Percentiles rank a stretch among this genome's conserved stretches.
These are phyloP conservation scores for Chymomyza amoena DNA, from an alignment of 2,888 invertebrate genomes.

Conservation along the genomic window DNA sequence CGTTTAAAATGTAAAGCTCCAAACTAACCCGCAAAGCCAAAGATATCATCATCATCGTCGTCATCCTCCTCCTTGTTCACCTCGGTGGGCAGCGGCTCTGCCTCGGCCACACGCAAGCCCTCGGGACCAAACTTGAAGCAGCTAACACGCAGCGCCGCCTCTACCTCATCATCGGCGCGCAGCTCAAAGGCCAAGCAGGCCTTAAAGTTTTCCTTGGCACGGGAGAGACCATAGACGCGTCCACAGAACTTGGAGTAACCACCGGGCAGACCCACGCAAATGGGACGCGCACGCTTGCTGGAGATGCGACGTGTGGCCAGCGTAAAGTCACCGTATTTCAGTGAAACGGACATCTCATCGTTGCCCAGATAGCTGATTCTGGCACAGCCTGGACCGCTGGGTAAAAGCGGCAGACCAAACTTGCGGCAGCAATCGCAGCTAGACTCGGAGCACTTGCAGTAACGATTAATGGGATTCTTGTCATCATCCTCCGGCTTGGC, in stretches of 20 bases:
- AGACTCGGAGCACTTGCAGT: slow-evolving; percentile 86
- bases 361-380: slow-evolving; percentile 87
- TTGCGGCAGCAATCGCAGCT: slow-evolving; percentile 91
- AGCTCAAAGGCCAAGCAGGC: slow-evolving; percentile 91
- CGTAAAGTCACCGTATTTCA: slow-evolving; percentile 90
- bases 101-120: slow-evolving; percentile 87
- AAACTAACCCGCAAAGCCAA: slow-evolving; percentile 77
- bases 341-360: slow-evolving; percentile 86
- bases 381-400: slow-evolving; percentile 90
- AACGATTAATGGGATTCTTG: slow-evolving; percentile 82
- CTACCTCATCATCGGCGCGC: slow-evolving; percentile 85
- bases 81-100: slow-evolving; percentile 87
- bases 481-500: slow-evolving; percentile 70
- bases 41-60: slow-evolving; percentile 76
- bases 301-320: slow-evolving; percentile 88
- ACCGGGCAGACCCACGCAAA: slow-evolving; percentile 90
- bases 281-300: slow-evolving; percentile 87
- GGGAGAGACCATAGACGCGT: slow-evolving; percentile 88
- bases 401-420: slow-evolving; percentile 87
- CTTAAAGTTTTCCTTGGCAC: slow-evolving; percentile 88
- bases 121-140: slow-evolving; percentile 91
- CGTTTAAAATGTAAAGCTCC: slow-evolving; percentile 12
- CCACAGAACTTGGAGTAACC: slow-evolving; percentile 92
- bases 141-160: slow-evolving; percentile 89
- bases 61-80: slow-evolving; percentile 83